Evolutionary conservation across 2,888 invertebrate genomes (phyloP), one percentile per base, ranked within the genome.

Genomic region (Pandemis corylana): DNA sequence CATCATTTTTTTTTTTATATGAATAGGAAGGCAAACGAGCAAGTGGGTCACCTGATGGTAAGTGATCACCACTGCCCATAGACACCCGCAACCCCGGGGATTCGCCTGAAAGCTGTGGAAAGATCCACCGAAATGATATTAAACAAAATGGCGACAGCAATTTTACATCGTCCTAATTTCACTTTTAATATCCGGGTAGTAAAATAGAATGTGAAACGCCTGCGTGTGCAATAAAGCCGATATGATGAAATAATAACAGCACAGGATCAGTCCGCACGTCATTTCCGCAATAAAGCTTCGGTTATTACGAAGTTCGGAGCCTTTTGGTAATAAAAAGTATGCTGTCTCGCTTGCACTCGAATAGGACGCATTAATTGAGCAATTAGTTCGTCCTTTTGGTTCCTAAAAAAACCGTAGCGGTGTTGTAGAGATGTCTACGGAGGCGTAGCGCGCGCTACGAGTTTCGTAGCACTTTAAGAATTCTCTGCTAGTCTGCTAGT

Each of bases 231-330:
- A 75, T 75, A 59, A 75, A 71, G 51, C 20, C 70, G 41, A 72
- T 72, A 70, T 70, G 74, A 56, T 78, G 77, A 80, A 79, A 80
- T 79, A 78, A 79, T 78, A 79, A 79, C 70, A 70, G 71, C 69
- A 68, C 69, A 76, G 73, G 73, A 77, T 75, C 42, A 73, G 76
- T 72, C 78, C 64, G 28, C 76, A 76, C 68, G 75, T 77, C 76
- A 76, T 68, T 75, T 76, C 72, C 68, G 68, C 75, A 77, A 78
- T 79, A 79, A 79, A 76, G 56, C 42, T 15, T 49, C 28, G 72
- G 46, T 76, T 77, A 76, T 75, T 71, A 69, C 56, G 13, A 44
- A 61, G 20, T 70, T 64, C 73, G 66, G 67, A 77, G 71, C 56
- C 28, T 66, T 62, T 68, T 75, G 71, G 15, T 44, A 75, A 77